Base-by-base conservation (phyloP, 2,113 vertebrate genomes). In the Platichthys stellatus region DNA sequence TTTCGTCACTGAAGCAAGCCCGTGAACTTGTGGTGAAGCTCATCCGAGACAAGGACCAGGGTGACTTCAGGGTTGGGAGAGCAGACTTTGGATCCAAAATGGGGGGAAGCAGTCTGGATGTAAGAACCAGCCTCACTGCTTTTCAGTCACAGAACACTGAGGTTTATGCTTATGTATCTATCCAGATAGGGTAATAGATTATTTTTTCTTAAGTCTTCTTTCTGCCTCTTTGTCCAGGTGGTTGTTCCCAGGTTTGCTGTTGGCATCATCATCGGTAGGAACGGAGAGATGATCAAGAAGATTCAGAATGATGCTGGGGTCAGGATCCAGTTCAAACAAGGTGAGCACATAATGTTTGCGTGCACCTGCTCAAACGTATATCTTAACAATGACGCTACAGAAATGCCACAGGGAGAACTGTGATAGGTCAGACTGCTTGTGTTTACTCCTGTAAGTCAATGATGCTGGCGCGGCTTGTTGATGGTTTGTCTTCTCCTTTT, bases 211-310 rank as follows among this genome's bases (percentile, higher is more conserved):
- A 31, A 31, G 31, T 24, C 3, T 53, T 43, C 21, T n/a, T 13
- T 20, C 14, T 24, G 1, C 18, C 2, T 43, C 4, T 20, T 85
- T 18, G 3, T 63, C 7, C 81, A 99, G 98, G 97, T 99, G 64
- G 95, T 96, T 26, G 98, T 99, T 75, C 98, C 98, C 69, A 95
- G 98, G 86, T 98, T 97, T 91, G 97, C 98, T 12, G 98, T 99
- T 70, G 98, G 98, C 58, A 99, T 99, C 73, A 97, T 99, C 76
- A 99, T 99, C 72, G 98, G 98, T 93, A 96, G 97, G 91, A 99
- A 98, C 1, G 98, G 98, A 24, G 97, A 99, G 80, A 99, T 99
- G 98, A 99, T 99, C 87, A 99, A 98, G 90, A 99, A 98, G 94
- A 99, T 99, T 89, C 97, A 99, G 90, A 99, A 96, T 8, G 98